Evolutionary conservation across 2,888 invertebrate species (phyloP).

Genomic region (Cosmopolites sordidus): DNA sequence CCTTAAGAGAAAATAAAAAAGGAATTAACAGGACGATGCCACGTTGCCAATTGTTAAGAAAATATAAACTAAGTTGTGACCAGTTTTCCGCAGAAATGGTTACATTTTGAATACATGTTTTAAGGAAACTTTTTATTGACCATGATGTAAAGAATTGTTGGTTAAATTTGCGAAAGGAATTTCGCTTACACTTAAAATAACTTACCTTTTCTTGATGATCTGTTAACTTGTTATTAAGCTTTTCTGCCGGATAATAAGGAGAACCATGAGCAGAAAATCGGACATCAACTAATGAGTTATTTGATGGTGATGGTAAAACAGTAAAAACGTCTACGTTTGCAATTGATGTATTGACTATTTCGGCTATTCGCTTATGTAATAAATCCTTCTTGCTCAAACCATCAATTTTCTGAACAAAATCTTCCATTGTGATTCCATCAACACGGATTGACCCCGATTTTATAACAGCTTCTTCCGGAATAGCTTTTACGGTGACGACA

Average conservation of each 20-base stretch:
- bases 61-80: too few relatives aligned
- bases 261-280: conserved; percentile 92
- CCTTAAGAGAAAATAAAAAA: too few relatives aligned
- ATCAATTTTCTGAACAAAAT: conserved; percentile 65
- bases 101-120: too few relatives aligned
- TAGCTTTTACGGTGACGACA: conserved; percentile 78
- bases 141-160: too few relatives aligned
- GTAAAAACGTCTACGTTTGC: conserved; percentile 93
- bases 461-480: conserved; percentile 86
- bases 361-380: conserved; percentile 57
- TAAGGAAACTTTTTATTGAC: too few relatives aligned
- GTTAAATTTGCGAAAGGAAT: too few relatives aligned
- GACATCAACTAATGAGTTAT: conserved; percentile 72
- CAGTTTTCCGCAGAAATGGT: too few relatives aligned
- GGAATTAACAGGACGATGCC: too few relatives aligned
- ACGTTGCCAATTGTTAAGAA: too few relatives aligned
- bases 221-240: conserved; percentile 79
- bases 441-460: conserved; percentile 91
- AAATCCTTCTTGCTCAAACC: conserved; percentile 67
- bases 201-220: conserved; percentile 63
- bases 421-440: conserved; percentile 74
- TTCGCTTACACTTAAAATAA: conserved; percentile 3
- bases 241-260: conserved; percentile 85
- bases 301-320: conserved; percentile 65
- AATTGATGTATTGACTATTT: conserved; percentile 70